A percentile compares a stretch with the other conserved stretches of the same genome.
Evolutionary conservation across 2,113 vertebrate genomes (phyloP).

Genomic region (Labeo rohita): DNA sequence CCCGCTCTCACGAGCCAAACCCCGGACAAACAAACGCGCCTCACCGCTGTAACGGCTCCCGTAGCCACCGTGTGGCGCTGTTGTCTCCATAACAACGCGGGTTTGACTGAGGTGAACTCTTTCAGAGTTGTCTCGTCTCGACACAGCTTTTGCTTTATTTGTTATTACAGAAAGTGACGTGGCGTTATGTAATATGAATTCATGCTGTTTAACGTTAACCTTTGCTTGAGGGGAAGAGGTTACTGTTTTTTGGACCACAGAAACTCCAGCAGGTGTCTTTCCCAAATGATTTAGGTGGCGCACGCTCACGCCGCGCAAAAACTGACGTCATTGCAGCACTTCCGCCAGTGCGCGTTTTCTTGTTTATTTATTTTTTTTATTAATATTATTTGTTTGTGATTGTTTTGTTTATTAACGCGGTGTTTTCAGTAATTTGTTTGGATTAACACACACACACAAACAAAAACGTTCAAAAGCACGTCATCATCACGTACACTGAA

Average conservation of each 20-base stretch:
- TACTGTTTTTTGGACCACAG: background rate
- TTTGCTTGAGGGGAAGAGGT: too few species aligned
- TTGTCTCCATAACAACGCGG: background rate
- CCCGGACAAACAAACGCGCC: constrained; percentile 55
- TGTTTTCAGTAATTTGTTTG: background rate
- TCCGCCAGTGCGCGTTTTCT: background rate
- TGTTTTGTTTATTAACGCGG: background rate
- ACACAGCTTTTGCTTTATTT: too few species aligned
- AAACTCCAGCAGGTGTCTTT: background rate
- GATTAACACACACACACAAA: background rate
- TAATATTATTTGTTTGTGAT: too few species aligned
- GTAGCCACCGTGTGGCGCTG: constrained; percentile 61
- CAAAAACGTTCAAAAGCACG: background rate
- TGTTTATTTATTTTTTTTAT: background rate
- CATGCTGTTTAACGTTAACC: background rate
- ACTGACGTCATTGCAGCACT: background rate
- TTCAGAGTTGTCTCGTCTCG: background rate
- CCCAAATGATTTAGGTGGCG: background rate
- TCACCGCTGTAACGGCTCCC: constrained; percentile 47
- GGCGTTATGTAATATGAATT: background rate
- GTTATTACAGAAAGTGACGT: background rate
- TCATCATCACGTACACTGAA: background rate
- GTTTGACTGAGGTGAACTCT: background rate
- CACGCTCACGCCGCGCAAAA: background rate
- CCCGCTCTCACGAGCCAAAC: constrained; percentile 62